Conservation (phyloP, 92 coral and sea anemone genomes). For the Pocillopora meandrina region DNA sequence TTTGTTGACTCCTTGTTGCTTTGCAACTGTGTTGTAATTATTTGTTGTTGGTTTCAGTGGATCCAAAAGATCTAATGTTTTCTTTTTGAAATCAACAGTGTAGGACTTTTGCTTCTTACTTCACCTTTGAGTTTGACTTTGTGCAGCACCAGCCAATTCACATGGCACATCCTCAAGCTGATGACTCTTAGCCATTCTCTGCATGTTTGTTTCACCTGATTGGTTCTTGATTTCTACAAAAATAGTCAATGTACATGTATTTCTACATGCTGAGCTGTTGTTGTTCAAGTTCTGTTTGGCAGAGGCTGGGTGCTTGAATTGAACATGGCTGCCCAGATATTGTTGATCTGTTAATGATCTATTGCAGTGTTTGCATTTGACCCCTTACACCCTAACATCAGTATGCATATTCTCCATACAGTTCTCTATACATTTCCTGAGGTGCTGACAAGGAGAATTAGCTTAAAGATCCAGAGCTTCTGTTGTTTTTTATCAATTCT, state of each 20-base stretch:
- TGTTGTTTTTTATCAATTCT: too few relatives aligned
- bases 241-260: slow-evolving; percentile 42
- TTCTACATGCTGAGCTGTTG: slow-evolving; percentile 41
- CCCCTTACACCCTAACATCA: too few relatives aligned
- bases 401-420: too few relatives aligned
- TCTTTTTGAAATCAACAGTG: too few relatives aligned
- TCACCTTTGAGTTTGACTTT: too few relatives aligned
- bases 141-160: too few relatives aligned
- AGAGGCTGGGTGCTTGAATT: slow-evolving; percentile 57
- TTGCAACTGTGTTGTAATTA: slow-evolving; percentile 55
- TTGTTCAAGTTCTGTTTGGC: slow-evolving; percentile 41
- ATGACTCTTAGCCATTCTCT: slow-evolving; percentile 36
- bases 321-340: slow-evolving; percentile 67
- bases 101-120: too few relatives aligned
- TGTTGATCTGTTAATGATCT: slow-evolving; percentile 46
- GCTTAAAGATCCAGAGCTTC: too few relatives aligned
- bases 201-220: slow-evolving; percentile 9
- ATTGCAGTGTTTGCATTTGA: slow-evolving; percentile 53
- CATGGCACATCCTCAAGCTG: slow-evolving; percentile 44
- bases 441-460: too few relatives aligned
- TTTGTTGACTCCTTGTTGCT: slow-evolving; percentile 60
- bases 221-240: slow-evolving; percentile 42
- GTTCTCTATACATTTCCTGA: too few relatives aligned
- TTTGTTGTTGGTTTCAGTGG: slow-evolving; percentile 39
- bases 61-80: slow-evolving; percentile 68